These are phyloP conservation scores for Periphyllus acericola DNA, from an alignment of 2,888 invertebrate species.

Conservation along the genomic window DNA sequence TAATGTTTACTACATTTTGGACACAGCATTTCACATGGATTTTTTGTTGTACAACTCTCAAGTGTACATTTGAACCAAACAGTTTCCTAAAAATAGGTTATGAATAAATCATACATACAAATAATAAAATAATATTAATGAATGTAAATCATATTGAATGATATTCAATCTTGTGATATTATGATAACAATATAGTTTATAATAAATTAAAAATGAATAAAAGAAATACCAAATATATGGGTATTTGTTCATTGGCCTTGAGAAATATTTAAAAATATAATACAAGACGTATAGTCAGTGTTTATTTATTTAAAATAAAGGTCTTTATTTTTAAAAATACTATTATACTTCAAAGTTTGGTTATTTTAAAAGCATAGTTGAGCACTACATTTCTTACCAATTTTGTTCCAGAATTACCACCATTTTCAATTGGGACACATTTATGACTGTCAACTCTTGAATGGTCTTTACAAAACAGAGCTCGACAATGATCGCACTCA, in stretches of 20 bases:
- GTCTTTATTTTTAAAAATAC: too few relatives aligned
- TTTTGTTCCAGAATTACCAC: background rate
- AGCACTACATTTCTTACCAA: slow-evolving; percentile 12
- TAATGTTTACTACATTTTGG: slow-evolving; percentile 75
- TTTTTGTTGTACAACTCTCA: slow-evolving; percentile 72
- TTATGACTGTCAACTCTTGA: slow-evolving; percentile 67
- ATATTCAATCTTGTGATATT: background rate
- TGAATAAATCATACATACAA: background rate
- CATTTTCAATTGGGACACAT: slow-evolving; percentile 5
- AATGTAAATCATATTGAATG: background rate
- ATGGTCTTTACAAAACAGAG: slow-evolving; percentile 77
- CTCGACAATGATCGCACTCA: slow-evolving; percentile 73
- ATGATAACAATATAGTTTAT: background rate
- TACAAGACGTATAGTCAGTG: too few relatives aligned
- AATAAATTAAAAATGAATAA: background rate
- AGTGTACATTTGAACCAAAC: slow-evolving; percentile 71
- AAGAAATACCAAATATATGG: background rate
- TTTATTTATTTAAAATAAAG: too few relatives aligned
- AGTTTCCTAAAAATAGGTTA: slow-evolving; percentile 69
- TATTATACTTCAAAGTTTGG: background rate
- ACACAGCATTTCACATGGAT: slow-evolving; percentile 75
- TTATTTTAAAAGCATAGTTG: background rate
- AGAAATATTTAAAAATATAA: too few relatives aligned
- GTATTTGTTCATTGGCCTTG: too few relatives aligned
- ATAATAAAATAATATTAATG: background rate